Evolutionary conservation across 1,140 invertebrate species (phyloP).

Genomic region (Ladona fulva): DNA sequence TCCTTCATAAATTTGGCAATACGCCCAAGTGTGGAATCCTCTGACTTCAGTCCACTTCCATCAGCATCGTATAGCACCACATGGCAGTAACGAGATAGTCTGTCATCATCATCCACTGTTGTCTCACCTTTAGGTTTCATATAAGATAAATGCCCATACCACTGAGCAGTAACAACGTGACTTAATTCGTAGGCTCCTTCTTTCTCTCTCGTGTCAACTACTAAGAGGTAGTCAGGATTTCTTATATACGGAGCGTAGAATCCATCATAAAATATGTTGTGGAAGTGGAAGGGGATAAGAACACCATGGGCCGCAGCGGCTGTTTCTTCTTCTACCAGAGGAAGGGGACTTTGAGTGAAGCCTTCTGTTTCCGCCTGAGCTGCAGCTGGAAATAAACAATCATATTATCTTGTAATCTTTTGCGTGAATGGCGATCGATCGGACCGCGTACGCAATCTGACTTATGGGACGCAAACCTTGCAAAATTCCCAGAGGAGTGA

Average conservation of each 20-base stretch:
- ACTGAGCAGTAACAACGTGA: conserved; percentile 27
- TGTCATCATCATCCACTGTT: conserved; percentile 17
- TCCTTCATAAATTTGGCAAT: conserved; percentile 19
- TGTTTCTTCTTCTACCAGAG: neutral
- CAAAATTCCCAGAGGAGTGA: no score
- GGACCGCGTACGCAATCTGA: no score
- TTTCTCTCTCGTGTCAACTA: conserved; percentile 28
- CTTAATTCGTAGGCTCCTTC: conserved; percentile 22
- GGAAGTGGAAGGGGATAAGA: conserved; percentile 19
- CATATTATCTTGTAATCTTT: no score
- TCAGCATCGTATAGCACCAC: conserved; percentile 31
- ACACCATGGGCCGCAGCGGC: neutral
- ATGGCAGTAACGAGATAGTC: conserved; percentile 22
- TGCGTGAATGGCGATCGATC: no score
- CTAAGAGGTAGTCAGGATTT: conserved; percentile 30
- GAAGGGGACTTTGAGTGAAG: neutral
- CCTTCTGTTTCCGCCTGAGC: neutral
- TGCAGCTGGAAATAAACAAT: neutral
- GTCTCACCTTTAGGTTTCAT: neutral
- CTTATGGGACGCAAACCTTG: no score
- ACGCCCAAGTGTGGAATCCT: conserved; percentile 19
- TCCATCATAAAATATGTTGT: conserved; percentile 32
- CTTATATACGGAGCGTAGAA: conserved; percentile 31
- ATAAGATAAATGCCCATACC: conserved; percentile 25
- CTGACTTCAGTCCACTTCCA: conserved; percentile 19